Percentiles rank a stretch among this genome's conserved stretches.
Evolutionary conservation across 2,888 invertebrate genomes (phyloP).

Genomic region (Drosophila siamana): DNA sequence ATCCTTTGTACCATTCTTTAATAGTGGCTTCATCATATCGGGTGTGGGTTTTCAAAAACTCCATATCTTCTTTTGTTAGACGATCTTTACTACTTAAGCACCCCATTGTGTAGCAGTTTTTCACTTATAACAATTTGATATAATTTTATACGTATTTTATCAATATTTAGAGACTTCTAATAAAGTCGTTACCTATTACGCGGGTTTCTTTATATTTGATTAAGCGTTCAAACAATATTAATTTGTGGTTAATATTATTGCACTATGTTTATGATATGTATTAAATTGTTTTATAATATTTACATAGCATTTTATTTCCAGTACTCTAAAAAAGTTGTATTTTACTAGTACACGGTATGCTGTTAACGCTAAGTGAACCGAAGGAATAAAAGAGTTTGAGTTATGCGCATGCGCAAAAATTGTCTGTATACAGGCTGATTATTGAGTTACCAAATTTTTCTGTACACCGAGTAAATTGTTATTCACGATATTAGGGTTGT

Average conservation of each 20-base stretch:
- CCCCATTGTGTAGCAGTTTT: conserved; percentile 88
- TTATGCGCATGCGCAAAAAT: conserved; percentile 72
- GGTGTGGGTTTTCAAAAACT: conserved; percentile 98
- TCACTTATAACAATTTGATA: conserved; percentile 61
- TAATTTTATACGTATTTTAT: conserved; percentile 44
- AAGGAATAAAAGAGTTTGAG: conserved; percentile 67
- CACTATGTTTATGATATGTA: conserved; percentile 67
- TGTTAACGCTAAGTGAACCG: conserved; percentile 69
- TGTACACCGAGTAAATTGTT: conserved; percentile 65
- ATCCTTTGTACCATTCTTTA: conserved; percentile 99
- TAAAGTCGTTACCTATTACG: conserved; percentile 39
- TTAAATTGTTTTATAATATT: conserved; percentile 56
- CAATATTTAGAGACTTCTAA: conserved; percentile 33
- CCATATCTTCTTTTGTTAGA: conserved; percentile 99
- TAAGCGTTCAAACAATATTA: conserved; percentile 54
- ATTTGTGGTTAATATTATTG: conserved; percentile 42
- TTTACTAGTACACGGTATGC: conserved; percentile 65
- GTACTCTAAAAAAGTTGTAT: conserved; percentile 47
- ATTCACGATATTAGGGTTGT: conserved; percentile 59
- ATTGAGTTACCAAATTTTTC: conserved; percentile 74
- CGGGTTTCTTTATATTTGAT: conserved; percentile 32
- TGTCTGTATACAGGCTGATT: conserved; percentile 76
- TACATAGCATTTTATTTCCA: conserved; percentile 46
- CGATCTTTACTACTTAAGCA: conserved; percentile 98
- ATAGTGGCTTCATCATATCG: conserved; percentile 99